Conservation (phyloP, 1,140 invertebrate species). For the Eurosta solidaginis region DNA sequence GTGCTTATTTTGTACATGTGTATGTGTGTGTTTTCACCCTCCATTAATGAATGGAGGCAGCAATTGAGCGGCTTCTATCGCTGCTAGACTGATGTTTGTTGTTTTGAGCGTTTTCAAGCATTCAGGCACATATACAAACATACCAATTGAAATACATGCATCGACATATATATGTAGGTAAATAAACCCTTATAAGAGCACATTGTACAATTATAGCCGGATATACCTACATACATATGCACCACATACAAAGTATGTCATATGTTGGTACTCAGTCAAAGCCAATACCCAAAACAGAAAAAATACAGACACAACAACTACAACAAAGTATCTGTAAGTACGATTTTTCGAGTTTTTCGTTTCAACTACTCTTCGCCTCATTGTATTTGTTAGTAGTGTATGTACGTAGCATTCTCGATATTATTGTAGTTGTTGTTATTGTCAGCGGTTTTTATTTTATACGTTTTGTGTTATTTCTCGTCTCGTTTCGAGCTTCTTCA, state of each 20-base stretch:
- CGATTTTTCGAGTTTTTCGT: slow-evolving; percentile 10
- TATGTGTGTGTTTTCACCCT: background rate
- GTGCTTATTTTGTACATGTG: background rate
- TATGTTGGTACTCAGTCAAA: background rate
- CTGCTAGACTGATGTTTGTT: background rate
- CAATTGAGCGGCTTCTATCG: slow-evolving; percentile 1
- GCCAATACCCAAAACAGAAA: background rate
- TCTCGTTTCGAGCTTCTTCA: slow-evolving; percentile 36
- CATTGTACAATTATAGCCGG: background rate
- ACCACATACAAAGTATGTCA: background rate
- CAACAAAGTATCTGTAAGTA: background rate
- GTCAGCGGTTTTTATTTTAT: slow-evolving; percentile 10
- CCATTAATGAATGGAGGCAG: background rate
- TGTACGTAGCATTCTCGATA: background rate
- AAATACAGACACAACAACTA: background rate
- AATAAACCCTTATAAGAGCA: slow-evolving; percentile 2
- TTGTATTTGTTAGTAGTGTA: background rate
- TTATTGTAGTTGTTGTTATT: slow-evolving; percentile 31
- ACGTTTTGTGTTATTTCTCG: slow-evolving; percentile 30
- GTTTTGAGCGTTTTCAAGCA: background rate
- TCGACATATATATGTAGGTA: background rate
- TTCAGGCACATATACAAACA: background rate
- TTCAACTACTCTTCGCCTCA: background rate
- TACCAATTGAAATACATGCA: background rate
- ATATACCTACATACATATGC: too few relatives aligned